Evolutionary conservation across 53 echinoderm and acorn worm species (phyloP).

Genomic region (Paracentrotus lividus): DNA sequence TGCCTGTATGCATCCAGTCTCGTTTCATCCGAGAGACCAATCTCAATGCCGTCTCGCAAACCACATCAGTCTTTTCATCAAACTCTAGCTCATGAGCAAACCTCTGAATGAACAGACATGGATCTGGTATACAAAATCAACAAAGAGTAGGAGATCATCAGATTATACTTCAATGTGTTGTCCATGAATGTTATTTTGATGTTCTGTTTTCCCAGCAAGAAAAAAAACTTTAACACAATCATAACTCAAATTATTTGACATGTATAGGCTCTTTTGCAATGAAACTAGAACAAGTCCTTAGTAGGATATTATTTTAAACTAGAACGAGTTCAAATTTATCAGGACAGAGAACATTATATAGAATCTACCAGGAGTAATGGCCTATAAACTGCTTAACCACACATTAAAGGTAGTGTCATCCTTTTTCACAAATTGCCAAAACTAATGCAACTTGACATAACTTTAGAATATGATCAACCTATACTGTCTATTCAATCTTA

Average conservation of each 20-base stretch:
- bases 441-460: too few species aligned
- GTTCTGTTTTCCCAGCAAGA: too few species aligned
- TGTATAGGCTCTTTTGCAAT: background rate
- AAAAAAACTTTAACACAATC: too few species aligned
- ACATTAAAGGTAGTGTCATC: background rate
- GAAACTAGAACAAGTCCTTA: background rate
- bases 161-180: too few species aligned
- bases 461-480: too few species aligned
- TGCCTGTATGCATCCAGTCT: slow-evolving; percentile 98
- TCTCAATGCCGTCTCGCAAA: slow-evolving; percentile 90
- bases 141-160: too few species aligned
- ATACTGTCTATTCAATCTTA: too few species aligned
- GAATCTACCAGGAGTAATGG: background rate
- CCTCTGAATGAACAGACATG: slow-evolving; percentile 92
- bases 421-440: too few species aligned
- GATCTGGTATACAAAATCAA: slow-evolving; percentile 76
- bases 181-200: too few species aligned
- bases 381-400: background rate
- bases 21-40: slow-evolving; percentile 93
- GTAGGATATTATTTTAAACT: background rate
- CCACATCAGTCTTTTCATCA: slow-evolving; percentile 89
- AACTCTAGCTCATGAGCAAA: slow-evolving; percentile 99
- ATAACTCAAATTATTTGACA: too few species aligned
- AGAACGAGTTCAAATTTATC: background rate
- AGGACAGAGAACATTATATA: background rate